These are phyloP conservation scores for Alloplasta piceator DNA, from an alignment of 2,888 invertebrate genomes.

Conservation along the genomic window DNA sequence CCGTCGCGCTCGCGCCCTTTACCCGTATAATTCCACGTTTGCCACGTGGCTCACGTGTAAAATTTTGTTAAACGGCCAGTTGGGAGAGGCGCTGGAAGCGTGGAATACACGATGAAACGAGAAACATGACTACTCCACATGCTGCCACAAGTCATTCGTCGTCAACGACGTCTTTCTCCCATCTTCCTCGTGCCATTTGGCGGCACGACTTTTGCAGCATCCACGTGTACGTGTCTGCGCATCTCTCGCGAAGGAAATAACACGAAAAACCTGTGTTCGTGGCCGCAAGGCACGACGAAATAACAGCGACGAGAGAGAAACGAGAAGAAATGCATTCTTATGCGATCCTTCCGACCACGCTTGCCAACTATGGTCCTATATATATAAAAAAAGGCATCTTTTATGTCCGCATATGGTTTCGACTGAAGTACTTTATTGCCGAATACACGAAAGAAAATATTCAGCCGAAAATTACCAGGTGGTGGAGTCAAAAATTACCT, in stretches of 20 bases:
- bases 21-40: constrained; percentile 70
- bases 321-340: constrained; percentile 37
- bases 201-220: constrained; percentile 65
- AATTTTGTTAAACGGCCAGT: constrained; percentile 71
- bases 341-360: not conserved
- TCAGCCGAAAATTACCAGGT: too few species aligned
- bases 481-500: too few species aligned
- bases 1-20: constrained; percentile 65
- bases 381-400: too few species aligned
- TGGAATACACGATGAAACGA: constrained; percentile 48
- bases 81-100: constrained; percentile 32
- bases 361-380: too few species aligned
- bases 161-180: constrained; percentile 27
- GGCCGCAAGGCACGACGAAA: not conserved
- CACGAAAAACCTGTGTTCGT: constrained; percentile 49
- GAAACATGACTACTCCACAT: constrained; percentile 41
- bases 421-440: too few species aligned
- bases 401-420: too few species aligned
- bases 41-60: constrained; percentile 76
- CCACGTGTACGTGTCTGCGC: constrained; percentile 74
- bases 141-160: constrained; percentile 15
- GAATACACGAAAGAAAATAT: too few species aligned
- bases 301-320: constrained; percentile 32
- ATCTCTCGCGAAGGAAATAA: constrained; percentile 66
- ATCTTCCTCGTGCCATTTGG: constrained; percentile 7